Percentiles rank a stretch among this genome's conserved stretches.
These are phyloP conservation scores for Capra hircus DNA, from an alignment of 2,113 vertebrate genomes.

Conservation along the genomic window DNA sequence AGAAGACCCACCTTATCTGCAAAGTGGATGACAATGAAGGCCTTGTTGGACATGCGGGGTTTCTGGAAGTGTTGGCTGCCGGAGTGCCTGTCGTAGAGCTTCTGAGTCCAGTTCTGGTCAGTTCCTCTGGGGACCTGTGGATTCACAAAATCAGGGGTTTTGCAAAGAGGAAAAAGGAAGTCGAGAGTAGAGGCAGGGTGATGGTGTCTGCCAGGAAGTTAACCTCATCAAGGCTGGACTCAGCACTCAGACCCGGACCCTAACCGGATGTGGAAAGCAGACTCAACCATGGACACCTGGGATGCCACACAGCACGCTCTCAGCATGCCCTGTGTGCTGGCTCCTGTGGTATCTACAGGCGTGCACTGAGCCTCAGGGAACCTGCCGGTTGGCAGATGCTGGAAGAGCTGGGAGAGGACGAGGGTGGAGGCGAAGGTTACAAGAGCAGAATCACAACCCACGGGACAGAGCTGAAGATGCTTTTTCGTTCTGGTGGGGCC, in stretches of 20 bases:
- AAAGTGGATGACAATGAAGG: constrained; percentile 91
- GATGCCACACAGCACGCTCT: rapidly evolving
- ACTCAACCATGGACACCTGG: rapidly evolving
- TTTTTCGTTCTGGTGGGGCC: too few species aligned
- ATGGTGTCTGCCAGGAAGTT: rapidly evolving
- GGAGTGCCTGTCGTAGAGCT: constrained; percentile 86
- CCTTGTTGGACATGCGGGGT: constrained; percentile 91
- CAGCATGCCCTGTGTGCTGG: rapidly evolving
- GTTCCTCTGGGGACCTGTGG: constrained; percentile 92
- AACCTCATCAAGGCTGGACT: background rate
- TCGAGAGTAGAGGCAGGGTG: background rate
- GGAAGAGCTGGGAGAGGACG: background rate
- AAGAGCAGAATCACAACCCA: background rate
- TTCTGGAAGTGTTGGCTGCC: constrained; percentile 89
- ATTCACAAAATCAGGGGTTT: background rate
- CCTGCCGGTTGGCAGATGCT: background rate
- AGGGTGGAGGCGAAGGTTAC: background rate
- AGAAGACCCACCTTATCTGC: constrained; percentile 86
- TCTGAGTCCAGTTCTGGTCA: constrained; percentile 93
- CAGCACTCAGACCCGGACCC: background rate
- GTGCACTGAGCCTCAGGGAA: background rate
- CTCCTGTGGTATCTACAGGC: rapidly evolving
- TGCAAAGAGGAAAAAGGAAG: background rate
- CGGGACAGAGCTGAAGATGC: background rate
- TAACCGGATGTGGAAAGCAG: background rate